Conservation (phyloP, 2,797 vertebrate species). For the Spinus olivaceus region DNA sequence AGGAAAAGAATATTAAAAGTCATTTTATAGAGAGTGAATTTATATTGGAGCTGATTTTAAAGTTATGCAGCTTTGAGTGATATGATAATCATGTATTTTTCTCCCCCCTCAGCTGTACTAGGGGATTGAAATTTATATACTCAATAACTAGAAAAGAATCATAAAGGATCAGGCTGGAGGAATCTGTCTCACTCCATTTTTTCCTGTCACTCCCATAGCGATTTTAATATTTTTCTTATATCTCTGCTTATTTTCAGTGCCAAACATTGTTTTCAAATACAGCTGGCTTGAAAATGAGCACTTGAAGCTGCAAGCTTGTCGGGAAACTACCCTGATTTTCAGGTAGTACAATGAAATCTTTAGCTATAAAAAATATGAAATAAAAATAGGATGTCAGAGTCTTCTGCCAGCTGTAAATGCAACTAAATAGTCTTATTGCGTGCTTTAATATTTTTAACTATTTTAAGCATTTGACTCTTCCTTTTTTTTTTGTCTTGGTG, state of each 20-base stretch:
- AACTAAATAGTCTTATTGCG: slow-evolving; percentile 36
- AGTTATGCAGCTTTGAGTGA: slow-evolving; percentile 72
- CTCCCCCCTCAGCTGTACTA: slow-evolving; percentile 62
- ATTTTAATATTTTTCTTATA: slow-evolving; percentile 83
- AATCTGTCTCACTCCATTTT: slow-evolving; percentile 82
- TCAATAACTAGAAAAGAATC: slow-evolving; percentile 80
- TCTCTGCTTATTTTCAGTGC: slow-evolving; percentile 79
- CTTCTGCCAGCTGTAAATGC: slow-evolving; percentile 47
- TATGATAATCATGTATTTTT: slow-evolving; percentile 76
- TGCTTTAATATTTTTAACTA: slow-evolving; percentile 57
- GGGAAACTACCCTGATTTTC: slow-evolving; percentile 44
- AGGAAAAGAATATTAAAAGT: slow-evolving; percentile 80
- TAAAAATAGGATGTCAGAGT: slow-evolving; percentile 40
- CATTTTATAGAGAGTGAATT: slow-evolving; percentile 77
- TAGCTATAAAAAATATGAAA: slow-evolving; percentile 37
- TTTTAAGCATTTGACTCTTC: slow-evolving; percentile 38
- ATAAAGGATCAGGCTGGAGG: slow-evolving; percentile 79
- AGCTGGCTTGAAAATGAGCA: slow-evolving; percentile 73
- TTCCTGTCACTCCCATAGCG: slow-evolving; percentile 81
- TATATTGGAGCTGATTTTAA: slow-evolving; percentile 76
- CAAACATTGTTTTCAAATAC: slow-evolving; percentile 81
- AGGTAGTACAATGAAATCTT: slow-evolving; percentile 57
- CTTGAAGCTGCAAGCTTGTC: slow-evolving; percentile 38
- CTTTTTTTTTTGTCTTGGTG: slow-evolving; percentile 20
- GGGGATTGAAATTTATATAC: slow-evolving; percentile 82